Evolutionary conservation across 2,113 vertebrate genomes (phyloP).

Genomic region (Pelobates fuscus): DNA sequence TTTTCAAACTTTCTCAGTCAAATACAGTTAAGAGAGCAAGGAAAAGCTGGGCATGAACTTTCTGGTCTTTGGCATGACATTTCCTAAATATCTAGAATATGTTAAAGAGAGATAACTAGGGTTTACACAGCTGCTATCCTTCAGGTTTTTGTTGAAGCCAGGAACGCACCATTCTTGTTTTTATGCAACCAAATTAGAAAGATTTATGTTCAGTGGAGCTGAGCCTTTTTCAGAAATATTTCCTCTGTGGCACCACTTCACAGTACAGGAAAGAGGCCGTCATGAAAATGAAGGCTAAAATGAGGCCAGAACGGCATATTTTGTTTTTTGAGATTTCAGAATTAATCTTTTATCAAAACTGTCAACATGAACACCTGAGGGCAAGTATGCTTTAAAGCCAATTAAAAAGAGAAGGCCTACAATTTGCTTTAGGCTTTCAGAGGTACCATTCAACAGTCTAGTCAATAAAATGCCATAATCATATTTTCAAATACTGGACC

Average conservation of each 20-base stretch:
- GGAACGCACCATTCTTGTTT: conserved; percentile 37
- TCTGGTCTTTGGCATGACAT: too few relatives aligned
- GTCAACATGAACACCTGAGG: conserved; percentile 2
- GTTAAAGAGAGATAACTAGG: conserved; percentile 39
- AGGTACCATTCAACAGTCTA: neutral
- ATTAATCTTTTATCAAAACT: conserved; percentile 43
- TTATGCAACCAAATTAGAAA: conserved; percentile 40
- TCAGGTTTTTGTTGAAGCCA: conserved; percentile 27
- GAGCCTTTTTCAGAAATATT: conserved; percentile 47
- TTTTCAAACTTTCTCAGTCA: too few relatives aligned
- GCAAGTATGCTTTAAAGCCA: conserved; percentile 15
- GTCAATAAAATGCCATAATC: too few relatives aligned
- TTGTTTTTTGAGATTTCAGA: conserved; percentile 34
- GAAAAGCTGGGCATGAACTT: too few relatives aligned
- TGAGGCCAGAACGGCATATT: conserved; percentile 22
- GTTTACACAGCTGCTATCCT: conserved; percentile 45
- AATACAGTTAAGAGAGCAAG: too few relatives aligned
- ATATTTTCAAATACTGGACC: too few relatives aligned
- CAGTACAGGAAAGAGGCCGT: conserved; percentile 44
- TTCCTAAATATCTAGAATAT: neutral
- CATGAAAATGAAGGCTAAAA: conserved; percentile 1
- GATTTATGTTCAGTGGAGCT: conserved; percentile 44
- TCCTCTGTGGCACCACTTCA: conserved; percentile 44
- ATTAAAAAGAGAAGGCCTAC: neutral
- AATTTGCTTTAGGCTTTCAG: neutral